Base-by-base conservation (phyloP, 2,113 vertebrate genomes). In the Gobiocypris rarus region DNA sequence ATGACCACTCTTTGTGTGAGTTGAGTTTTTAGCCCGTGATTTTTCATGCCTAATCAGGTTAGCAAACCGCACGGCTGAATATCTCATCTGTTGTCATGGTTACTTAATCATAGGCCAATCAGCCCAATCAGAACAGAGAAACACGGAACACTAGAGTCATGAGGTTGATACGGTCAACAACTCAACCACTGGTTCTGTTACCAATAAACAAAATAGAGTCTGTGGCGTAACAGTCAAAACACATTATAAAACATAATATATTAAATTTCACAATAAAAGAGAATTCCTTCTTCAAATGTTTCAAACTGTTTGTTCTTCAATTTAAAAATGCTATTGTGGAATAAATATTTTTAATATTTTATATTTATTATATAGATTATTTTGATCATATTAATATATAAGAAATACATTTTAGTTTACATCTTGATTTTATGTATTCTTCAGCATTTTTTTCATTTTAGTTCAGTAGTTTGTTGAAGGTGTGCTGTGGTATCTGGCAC, bases 41-140 rank as follows among this genome's bases (percentile, higher is more conserved):
- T 65, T 45, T 41, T 59, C 41, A 56, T 75, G 43, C 58, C 15
- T 83, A 65, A 83, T 83, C 73, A 75, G 26, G 26, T 76, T 75
- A 56, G 43, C 41, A 52, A 48, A 52, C 34, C 3, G 2, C 82
- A 83, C 82, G 67, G 73, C 43, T 76, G 82, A 79, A 79, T 45
- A 65, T 48, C 19, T 58, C 45, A 59, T 76, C 24, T 84, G 82
- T 41, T 13, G 31, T 75, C 45, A 48, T 65, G 71, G 71, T 77
- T 70, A 56, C 48, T 26, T 69, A 77, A 76, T 77, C 63, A 54
- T 56, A 9, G 50, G 24, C n/a, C 69, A 82, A 82, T 56, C 48
- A 71, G 19, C n/a, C 70, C 83, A 70, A 58, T 54, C 74, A 45
- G 74, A 56, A 80, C 2, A 19, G 41, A 65, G 71, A 75, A 65